phyloP scores from a whole-genome alignment of 2,888 invertebrate species.

The Bombylius major region DNA sequence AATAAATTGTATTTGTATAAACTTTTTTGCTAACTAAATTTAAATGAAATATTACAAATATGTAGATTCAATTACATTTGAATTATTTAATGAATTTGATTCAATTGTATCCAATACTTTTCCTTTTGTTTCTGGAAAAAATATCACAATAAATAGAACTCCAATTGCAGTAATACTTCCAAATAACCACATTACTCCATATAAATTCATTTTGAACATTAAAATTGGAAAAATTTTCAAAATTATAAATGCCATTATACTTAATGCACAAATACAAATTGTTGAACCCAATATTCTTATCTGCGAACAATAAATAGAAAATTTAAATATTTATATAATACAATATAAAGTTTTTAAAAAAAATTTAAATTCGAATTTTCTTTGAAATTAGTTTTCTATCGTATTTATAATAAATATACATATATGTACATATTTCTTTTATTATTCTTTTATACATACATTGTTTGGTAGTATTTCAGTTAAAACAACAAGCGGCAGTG shows the following conservation, averaged over 20 bases:
- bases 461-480: slow-evolving; percentile 30
- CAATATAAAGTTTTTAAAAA: background rate
- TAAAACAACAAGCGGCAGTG: slow-evolving; percentile 27
- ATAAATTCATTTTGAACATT: slow-evolving; percentile 22
- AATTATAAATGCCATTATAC: slow-evolving; percentile 21
- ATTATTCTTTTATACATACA: slow-evolving; percentile 16
- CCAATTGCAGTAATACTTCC: slow-evolving; percentile 21
- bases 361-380: background rate
- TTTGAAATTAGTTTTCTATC: background rate
- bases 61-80: background rate
- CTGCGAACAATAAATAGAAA: slow-evolving; percentile 16
- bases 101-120: slow-evolving; percentile 12
- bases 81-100: background rate
- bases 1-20: too few relatives aligned
- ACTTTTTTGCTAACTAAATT: too few relatives aligned
- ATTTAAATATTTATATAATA: background rate
- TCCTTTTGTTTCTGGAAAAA: slow-evolving; percentile 30
- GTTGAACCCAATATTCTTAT: slow-evolving; percentile 26
- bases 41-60: background rate
- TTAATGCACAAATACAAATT: slow-evolving; percentile 22
- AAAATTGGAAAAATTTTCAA: slow-evolving; percentile 28
- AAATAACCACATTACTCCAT: slow-evolving; percentile 29
- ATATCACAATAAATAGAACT: slow-evolving; percentile 24
- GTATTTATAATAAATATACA: background rate
- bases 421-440: background rate